These are phyloP conservation scores for Lipophrys pholis DNA, from an alignment of 2,113 vertebrate genomes.

Conservation along the genomic window DNA sequence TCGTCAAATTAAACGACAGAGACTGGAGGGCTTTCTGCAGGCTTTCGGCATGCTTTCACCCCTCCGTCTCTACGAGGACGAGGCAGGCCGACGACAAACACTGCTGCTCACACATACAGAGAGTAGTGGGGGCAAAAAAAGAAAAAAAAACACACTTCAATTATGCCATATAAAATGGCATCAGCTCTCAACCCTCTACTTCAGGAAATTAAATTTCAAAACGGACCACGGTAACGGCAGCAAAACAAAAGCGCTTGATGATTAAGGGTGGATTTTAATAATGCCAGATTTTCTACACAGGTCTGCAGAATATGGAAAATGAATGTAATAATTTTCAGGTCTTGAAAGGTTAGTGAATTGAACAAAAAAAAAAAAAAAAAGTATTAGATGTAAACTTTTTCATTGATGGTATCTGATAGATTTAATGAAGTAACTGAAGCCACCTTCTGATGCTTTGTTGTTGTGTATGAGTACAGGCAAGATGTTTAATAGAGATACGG, in stretches of 20 bases:
- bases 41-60: conserved; percentile 56
- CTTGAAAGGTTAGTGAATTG: conserved; percentile 45
- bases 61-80: conserved; percentile 65
- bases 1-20: conserved; percentile 76
- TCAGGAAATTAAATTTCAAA: conserved; percentile 78
- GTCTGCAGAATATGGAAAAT: conserved; percentile 52
- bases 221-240: conserved; percentile 54
- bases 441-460: conserved; percentile 11
- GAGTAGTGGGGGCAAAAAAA: background rate
- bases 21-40: conserved; percentile 68
- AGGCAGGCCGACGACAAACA: conserved; percentile 62
- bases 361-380: conserved; percentile 50
- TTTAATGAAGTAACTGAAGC: conserved; percentile 13
- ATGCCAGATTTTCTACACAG: conserved; percentile 62
- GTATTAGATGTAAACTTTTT: conserved; percentile 20
- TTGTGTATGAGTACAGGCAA: background rate
- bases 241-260: conserved; percentile 67
- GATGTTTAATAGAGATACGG: background rate
- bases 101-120: conserved; percentile 29
- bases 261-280: conserved; percentile 70
- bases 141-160: conserved; percentile 57
- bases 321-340: conserved; percentile 51
- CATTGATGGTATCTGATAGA: conserved; percentile 25
- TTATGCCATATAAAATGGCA: conserved; percentile 75
- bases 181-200: conserved; percentile 71